These are phyloP conservation scores for Latrodectus hesperus DNA, from an alignment of 2,888 invertebrate species.

Conservation along the genomic window DNA sequence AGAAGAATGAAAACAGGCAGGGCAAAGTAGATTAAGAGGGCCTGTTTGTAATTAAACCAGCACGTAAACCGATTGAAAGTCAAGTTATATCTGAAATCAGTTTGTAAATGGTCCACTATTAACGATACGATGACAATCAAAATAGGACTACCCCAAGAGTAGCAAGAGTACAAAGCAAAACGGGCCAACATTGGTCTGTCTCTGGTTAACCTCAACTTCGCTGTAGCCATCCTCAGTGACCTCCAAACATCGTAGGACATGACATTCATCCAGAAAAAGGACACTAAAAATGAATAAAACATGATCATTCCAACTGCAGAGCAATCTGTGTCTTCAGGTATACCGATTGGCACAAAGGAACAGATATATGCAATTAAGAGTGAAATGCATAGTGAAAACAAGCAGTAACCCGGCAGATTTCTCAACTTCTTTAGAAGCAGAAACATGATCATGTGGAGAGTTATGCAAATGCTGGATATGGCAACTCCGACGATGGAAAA, in stretches of 20 bases:
- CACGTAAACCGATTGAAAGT: slow-evolving; percentile 76
- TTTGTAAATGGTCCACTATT: not conserved
- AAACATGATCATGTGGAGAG: slow-evolving; percentile 77
- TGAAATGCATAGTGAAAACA: slow-evolving; percentile 72
- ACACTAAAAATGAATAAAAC: slow-evolving; percentile 44
- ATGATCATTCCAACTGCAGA: slow-evolving; percentile 70
- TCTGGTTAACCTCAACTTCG: slow-evolving; percentile 75
- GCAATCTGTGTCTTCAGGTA: slow-evolving; percentile 59
- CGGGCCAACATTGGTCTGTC: slow-evolving; percentile 75
- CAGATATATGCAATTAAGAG: slow-evolving; percentile 72
- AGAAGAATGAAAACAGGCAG: slow-evolving; percentile 76
- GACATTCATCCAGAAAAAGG: slow-evolving; percentile 67
- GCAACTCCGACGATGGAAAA: slow-evolving; percentile 2
- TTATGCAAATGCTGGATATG: slow-evolving; percentile 76
- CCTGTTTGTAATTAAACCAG: slow-evolving; percentile 77
- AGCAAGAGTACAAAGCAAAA: slow-evolving; percentile 76
- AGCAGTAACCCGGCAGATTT: slow-evolving; percentile 73
- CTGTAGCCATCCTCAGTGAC: slow-evolving; percentile 76
- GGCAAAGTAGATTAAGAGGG: slow-evolving; percentile 77
- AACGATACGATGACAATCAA: slow-evolving; percentile 74
- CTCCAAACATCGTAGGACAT: slow-evolving; percentile 74
- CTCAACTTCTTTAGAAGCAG: slow-evolving; percentile 76
- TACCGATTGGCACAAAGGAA: not conserved
- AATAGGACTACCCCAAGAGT: slow-evolving; percentile 76
- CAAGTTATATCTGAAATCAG: slow-evolving; percentile 73